Evolutionary conservation across 2,797 vertebrate species (phyloP).

Genomic region (Pseudomugil gertrudae): DNA sequence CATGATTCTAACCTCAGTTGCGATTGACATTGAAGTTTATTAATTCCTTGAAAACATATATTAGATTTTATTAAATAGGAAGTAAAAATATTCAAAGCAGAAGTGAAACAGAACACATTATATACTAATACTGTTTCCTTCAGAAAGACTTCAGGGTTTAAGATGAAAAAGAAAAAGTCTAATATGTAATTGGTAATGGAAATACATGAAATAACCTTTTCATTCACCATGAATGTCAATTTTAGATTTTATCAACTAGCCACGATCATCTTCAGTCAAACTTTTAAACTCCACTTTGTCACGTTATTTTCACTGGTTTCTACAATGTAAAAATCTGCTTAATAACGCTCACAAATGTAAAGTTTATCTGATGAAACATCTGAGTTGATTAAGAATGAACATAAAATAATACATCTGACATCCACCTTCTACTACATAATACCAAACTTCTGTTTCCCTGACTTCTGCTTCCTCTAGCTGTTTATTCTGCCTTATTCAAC

Average conservation of each 20-base stretch:
- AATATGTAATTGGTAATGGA: neutral
- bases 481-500: neutral
- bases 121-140: too few species aligned
- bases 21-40: too few species aligned
- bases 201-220: neutral
- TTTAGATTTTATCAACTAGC: neutral
- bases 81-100: too few species aligned
- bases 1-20: too few species aligned
- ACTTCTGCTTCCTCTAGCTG: neutral
- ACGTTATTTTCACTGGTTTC: slow-evolving; percentile 8
- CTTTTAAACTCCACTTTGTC: neutral
- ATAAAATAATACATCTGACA: neutral
- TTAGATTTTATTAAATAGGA: too few species aligned
- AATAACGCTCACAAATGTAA: too few species aligned
- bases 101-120: neutral
- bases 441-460: neutral
- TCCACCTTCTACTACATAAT: neutral
- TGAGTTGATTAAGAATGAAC: slow-evolving; percentile 15
- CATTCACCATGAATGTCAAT: neutral
- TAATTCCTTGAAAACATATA: too few species aligned
- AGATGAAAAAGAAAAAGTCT: neutral
- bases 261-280: neutral
- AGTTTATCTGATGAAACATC: neutral
- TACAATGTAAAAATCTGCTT: slow-evolving; percentile 17
- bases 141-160: neutral